Conservation (phyloP, 2,113 vertebrate species). For the Psophia crepitans region DNA sequence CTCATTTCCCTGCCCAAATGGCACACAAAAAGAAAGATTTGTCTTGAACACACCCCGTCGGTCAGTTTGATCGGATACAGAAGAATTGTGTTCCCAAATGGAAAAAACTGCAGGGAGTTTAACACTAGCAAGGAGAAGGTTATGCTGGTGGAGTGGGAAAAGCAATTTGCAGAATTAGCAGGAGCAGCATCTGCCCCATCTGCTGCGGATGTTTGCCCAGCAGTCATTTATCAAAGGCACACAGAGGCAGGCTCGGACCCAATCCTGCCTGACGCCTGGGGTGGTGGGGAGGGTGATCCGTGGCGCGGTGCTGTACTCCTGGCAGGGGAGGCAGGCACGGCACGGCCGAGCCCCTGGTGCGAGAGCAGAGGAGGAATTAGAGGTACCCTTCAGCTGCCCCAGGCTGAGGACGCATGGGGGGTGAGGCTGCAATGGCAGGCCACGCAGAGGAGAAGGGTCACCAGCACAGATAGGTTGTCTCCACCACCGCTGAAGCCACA, state of each 20-base stretch:
- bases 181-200: neutral
- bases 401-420: neutral
- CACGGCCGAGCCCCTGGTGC: too few species aligned
- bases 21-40: neutral
- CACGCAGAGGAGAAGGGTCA: rapidly evolving
- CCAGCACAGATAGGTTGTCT: rapidly evolving
- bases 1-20: neutral
- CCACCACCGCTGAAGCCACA: neutral
- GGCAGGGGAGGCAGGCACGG: neutral
- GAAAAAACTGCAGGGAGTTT: neutral
- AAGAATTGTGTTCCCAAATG: neutral
- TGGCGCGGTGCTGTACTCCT: rapidly evolving
- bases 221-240: neutral
- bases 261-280: neutral
- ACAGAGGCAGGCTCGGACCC: rapidly evolving
- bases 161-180: neutral
- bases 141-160: neutral
- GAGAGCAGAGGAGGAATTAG: neutral
- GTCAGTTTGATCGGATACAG: neutral
- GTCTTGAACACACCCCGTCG: rapidly evolving
- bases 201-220: neutral
- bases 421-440: rapidly evolving
- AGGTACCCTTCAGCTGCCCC: neutral
- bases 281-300: neutral
- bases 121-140: neutral